Percentiles rank a stretch among this genome's conserved stretches.
Conservation (phyloP, 2,113 vertebrate species). For the Bufo gargarizans region DNA sequence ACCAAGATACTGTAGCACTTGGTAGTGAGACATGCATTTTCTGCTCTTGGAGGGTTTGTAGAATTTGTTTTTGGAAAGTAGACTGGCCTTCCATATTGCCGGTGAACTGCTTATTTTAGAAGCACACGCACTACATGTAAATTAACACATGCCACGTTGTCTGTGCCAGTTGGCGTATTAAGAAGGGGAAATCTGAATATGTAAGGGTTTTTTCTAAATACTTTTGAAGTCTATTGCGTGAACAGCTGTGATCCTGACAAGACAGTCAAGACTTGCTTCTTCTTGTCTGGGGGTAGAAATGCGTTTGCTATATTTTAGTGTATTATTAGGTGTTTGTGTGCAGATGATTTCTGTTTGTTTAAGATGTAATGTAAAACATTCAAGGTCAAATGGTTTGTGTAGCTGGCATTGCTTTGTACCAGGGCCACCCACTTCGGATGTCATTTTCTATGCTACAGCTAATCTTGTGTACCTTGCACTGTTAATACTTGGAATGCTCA, state of each 20-base stretch:
- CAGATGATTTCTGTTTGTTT: constrained; percentile 18
- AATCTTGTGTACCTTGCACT: neutral
- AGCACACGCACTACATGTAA: constrained; percentile 62
- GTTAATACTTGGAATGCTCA: neutral
- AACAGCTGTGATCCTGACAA: constrained; percentile 20
- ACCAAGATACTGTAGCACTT: constrained; percentile 9
- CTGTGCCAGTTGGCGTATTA: constrained; percentile 55
- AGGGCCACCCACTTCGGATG: constrained; percentile 3
- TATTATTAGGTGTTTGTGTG: neutral
- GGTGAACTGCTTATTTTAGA: constrained; percentile 59
- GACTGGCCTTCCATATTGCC: constrained; percentile 58
- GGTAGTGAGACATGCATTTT: neutral
- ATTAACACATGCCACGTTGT: constrained; percentile 55
- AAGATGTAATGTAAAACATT: neutral
- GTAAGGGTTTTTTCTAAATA: constrained; percentile 19
- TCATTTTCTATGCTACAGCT: neutral
- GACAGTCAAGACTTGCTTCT: constrained; percentile 9
- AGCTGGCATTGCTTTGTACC: neutral
- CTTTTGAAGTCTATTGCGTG: constrained; percentile 27
- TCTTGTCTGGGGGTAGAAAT: constrained; percentile 13
- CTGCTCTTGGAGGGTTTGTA: neutral
- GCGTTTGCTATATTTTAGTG: neutral
- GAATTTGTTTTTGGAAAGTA: constrained; percentile 26
- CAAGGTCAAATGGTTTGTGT: constrained; percentile 1
- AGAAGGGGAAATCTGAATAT: constrained; percentile 42